Evolutionary conservation across 2,888 invertebrate genomes (phyloP).

Genomic region (Tricholauxania praeusta): DNA sequence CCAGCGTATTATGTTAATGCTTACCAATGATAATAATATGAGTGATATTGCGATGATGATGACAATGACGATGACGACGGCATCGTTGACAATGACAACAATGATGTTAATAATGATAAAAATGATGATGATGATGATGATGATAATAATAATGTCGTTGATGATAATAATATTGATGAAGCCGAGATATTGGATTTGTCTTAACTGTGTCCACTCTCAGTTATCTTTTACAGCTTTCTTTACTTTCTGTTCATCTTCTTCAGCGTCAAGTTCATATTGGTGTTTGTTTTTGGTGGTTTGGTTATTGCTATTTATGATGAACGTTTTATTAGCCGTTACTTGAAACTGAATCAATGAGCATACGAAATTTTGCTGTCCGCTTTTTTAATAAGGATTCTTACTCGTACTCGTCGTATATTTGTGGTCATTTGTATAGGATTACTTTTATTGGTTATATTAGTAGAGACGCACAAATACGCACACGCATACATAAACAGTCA

Average conservation of each 20-base stretch:
- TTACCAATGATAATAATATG: not conserved
- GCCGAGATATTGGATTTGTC: slow-evolving; percentile 11
- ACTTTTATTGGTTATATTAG: slow-evolving; percentile 4
- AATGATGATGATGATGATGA: not conserved
- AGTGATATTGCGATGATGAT: slow-evolving; percentile 1
- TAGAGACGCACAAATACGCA: not conserved
- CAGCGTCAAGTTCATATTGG: not conserved
- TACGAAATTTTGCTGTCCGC: not conserved
- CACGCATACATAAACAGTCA: not conserved
- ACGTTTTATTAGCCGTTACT: not conserved
- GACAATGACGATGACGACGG: not conserved
- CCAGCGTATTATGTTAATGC: not conserved
- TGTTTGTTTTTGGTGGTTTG: slow-evolving; percentile 8
- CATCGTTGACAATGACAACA: slow-evolving; percentile 1
- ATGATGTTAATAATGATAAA: not conserved
- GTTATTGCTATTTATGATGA: slow-evolving; percentile 1
- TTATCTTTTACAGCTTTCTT: too few species aligned
- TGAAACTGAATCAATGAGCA: not conserved
- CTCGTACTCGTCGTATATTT: slow-evolving; percentile 36
- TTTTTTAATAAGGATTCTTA: not conserved
- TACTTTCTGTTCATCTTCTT: too few species aligned
- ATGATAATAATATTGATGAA: not conserved
- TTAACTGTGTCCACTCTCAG: not conserved
- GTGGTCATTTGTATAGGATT: slow-evolving; percentile 3
- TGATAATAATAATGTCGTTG: slow-evolving; percentile 5